Base-by-base conservation (phyloP, 2,797 vertebrate species). In the Sebastes taczanowskii region DNA sequence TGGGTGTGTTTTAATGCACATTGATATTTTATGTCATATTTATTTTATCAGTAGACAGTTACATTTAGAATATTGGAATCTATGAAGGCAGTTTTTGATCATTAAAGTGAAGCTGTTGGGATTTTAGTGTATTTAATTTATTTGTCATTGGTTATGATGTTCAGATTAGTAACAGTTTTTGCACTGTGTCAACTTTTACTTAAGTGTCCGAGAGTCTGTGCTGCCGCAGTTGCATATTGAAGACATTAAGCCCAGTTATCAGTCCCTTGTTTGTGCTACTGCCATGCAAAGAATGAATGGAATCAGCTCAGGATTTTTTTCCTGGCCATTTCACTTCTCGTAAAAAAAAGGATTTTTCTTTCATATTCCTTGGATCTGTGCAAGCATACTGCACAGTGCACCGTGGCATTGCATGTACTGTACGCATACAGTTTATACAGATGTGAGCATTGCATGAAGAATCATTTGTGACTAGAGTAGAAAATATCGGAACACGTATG, bases 211-310 rank as follows among this genome's bases (percentile, higher is more conserved):
- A 5, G 5, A 77, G 23, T 63, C n/a, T 67, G 35, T 80, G 81
- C 78, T 58, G 68, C 75, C 46, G 66, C 73, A 56, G 75, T 64
- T 73, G 55, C 90, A 93, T 86, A 86, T 83, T 90, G 85, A 92
- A 94, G 79, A 83, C 76, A 90, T 94, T 90, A 91, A 55, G 59
- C 77, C 52, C 59, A 83, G 86, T 88, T 93, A 92, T 92, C 85
- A 84, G 88, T 91, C 84, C 83, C 86, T 89, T 87, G 87, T 90
- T 90, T 92, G 84, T 86, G 71, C 82, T 84, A 76, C 86, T 92
- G 90, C 92, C 89, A 86, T 85, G 86, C 68, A 80, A 93, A 89
- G 86, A 95, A 95, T 95, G 93, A 94, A 92, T 92, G 91, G 92
- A 94, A 93, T 92, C 68, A 81, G 83, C 75, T 74, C 61, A 32